Base-by-base conservation (phyloP, 2,888 invertebrate genomes). In the Lepas anatifera region DNA sequence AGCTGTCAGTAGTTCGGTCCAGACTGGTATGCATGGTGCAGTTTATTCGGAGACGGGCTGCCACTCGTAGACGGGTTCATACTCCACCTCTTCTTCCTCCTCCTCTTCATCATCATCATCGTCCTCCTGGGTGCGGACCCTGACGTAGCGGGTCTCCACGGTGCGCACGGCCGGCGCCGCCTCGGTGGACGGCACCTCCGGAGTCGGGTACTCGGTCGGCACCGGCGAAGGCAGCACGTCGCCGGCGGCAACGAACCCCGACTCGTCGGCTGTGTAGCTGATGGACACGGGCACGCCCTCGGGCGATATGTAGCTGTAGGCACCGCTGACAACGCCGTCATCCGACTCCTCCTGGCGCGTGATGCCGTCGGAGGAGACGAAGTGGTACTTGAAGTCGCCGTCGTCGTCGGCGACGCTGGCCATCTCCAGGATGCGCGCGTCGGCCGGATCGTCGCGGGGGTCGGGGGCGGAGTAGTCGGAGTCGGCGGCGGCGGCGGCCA, bases 151-250 rank as follows among this genome's bases (percentile, higher is more conserved):
- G 25, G 6, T 2, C 58, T 58, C 32, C 35, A 35, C 58, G 58
- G 35, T 35, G 22, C 58, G 58, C 58, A 35, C 35, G 18, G 16
- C 32, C 6, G 58, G 32, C 58, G 58, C 35, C 58, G 22, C 58
- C 35, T 58, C 58, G 32, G 58, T 58, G 58, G 58, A 32, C 35
- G 58, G 58, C 58, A 58, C 58, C 32, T 35, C 58, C 18, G 58
- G 58, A 22, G 58, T 58, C 58, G 58, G 58, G 58, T 58, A 58
- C 35, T 58, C 58, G 58, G 58, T 58, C 29, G 58, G 32, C 22
- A 58, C 58, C 18, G 58, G 58, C 32, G 58, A 22, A 7, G 35
- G 58, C 58, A 58, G 58, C 58, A 35, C 32, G 58, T 58, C 58
- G 58, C 58, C 25, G 10, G 32, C 58, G 35, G 58, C 58, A 22